Percentiles rank a stretch among this genome's conserved stretches.
These are phyloP conservation scores for Tyrophagus putrescentiae DNA, from an alignment of 1,140 invertebrate species.

Conservation along the genomic window DNA sequence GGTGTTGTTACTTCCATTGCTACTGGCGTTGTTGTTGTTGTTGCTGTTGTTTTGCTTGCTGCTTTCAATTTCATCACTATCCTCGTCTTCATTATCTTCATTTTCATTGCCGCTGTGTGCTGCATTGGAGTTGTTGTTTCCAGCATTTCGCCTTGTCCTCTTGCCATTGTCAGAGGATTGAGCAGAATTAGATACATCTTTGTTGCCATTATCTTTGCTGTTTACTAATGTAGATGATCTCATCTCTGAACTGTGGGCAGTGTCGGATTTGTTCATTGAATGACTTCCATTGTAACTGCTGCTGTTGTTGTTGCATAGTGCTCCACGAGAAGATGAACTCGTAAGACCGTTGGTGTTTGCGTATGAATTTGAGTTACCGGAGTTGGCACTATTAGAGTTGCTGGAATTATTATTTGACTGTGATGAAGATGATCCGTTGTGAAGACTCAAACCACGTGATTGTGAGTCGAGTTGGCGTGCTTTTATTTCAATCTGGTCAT, in stretches of 20 bases:
- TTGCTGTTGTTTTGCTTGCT: not conserved
- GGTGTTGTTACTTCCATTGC: not conserved
- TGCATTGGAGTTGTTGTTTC: not conserved
- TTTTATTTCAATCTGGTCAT: conserved; percentile 23
- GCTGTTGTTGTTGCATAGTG: no score
- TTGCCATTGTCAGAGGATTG: not conserved
- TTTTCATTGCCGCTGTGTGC: not conserved
- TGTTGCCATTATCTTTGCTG: no score
- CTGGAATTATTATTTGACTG: not conserved
- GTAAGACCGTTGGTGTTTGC: conserved; percentile 7
- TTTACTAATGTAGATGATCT: no score
- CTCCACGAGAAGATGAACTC: no score
- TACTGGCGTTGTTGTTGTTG: not conserved
- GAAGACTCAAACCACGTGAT: conserved; percentile 17
- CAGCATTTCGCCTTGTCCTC: not conserved
- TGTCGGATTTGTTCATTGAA: no score
- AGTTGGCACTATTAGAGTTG: not conserved
- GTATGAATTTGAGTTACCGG: not conserved
- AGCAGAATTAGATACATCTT: not conserved
- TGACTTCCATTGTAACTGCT: no score
- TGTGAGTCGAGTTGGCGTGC: conserved; percentile 22
- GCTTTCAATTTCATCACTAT: no score
- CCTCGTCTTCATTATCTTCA: no score
- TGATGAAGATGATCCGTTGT: not conserved
- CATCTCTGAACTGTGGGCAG: no score